phyloP scores from a whole-genome alignment of 64 coral and sea anemone species.

The Acropora tenuis region DNA sequence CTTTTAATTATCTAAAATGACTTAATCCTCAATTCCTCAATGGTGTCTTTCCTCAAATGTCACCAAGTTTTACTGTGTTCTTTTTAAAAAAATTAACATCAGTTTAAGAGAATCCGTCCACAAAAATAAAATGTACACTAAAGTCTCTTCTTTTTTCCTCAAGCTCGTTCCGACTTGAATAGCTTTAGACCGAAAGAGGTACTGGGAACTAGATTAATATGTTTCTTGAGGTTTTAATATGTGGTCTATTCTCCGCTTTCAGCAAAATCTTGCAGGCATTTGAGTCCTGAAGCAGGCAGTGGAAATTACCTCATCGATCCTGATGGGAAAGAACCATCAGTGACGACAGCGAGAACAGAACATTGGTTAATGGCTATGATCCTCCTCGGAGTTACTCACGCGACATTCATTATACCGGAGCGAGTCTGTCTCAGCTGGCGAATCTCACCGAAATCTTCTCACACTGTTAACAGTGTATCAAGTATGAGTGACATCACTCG shows the following conservation, averaged over 20 bases:
- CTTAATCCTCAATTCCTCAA: too few relatives aligned
- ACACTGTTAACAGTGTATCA: constrained; percentile 33
- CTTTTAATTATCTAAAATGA: too few relatives aligned
- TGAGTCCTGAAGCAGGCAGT: not conserved
- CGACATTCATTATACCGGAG: not conserved
- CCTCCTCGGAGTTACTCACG: not conserved
- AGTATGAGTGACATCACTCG: not conserved
- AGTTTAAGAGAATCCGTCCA: too few relatives aligned
- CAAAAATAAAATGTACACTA: too few relatives aligned
- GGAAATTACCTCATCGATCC: not conserved
- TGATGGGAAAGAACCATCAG: not conserved
- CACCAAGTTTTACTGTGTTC: too few relatives aligned
- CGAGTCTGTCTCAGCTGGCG: not conserved
- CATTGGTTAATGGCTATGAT: not conserved
- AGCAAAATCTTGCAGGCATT: not conserved
- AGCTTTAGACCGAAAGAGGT: not conserved
- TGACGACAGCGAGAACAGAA: constrained; percentile 33
- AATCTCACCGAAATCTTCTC: not conserved
- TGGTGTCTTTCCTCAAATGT: too few relatives aligned
- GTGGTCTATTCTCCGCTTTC: not conserved
- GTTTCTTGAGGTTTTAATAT: not conserved
- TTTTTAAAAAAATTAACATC: too few relatives aligned
- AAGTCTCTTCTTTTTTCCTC: too few relatives aligned
- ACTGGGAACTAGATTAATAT: not conserved
- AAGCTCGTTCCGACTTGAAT: too few relatives aligned